Conservation (phyloP, 2,888 invertebrate genomes). For the Apotomis turbidana region DNA sequence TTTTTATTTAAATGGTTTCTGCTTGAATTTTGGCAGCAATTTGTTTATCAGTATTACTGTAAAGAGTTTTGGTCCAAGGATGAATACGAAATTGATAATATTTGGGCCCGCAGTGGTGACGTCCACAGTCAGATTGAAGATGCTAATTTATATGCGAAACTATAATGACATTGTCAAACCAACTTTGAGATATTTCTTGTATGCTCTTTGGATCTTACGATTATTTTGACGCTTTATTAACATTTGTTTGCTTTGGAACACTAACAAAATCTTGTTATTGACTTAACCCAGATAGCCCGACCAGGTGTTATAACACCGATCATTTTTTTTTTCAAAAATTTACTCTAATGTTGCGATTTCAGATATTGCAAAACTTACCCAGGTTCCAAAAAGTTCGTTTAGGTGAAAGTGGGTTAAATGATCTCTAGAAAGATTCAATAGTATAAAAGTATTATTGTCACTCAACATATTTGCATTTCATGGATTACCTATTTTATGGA, state of each 20-base stretch:
- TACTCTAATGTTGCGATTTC: too few relatives aligned
- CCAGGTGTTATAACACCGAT: too few relatives aligned
- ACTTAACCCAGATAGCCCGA: too few relatives aligned
- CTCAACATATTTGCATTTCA: slow-evolving; percentile 17
- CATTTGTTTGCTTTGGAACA: background rate
- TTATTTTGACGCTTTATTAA: slow-evolving; percentile 18
- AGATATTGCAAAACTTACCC: too few relatives aligned
- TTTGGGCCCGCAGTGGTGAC: background rate
- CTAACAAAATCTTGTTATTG: slow-evolving; percentile 1
- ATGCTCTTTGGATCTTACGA: slow-evolving; percentile 55
- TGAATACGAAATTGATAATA: background rate
- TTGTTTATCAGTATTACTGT: background rate
- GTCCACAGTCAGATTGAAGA: background rate
- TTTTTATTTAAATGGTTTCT: background rate
- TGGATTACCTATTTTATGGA: background rate
- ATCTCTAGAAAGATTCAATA: slow-evolving; percentile 32
- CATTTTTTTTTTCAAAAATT: too few relatives aligned
- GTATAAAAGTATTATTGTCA: slow-evolving; percentile 7
- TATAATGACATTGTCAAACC: slow-evolving; percentile 51
- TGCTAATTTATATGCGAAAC: background rate
- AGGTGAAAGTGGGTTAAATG: too few relatives aligned
- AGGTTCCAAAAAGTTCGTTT: too few relatives aligned
- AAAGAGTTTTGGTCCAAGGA: too few relatives aligned
- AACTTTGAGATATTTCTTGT: slow-evolving; percentile 76
- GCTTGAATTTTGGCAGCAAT: background rate